Evolutionary conservation across 2,113 vertebrate genomes (phyloP), one percentile per base, ranked within the genome.

Genomic region (Macrotus californicus): DNA sequence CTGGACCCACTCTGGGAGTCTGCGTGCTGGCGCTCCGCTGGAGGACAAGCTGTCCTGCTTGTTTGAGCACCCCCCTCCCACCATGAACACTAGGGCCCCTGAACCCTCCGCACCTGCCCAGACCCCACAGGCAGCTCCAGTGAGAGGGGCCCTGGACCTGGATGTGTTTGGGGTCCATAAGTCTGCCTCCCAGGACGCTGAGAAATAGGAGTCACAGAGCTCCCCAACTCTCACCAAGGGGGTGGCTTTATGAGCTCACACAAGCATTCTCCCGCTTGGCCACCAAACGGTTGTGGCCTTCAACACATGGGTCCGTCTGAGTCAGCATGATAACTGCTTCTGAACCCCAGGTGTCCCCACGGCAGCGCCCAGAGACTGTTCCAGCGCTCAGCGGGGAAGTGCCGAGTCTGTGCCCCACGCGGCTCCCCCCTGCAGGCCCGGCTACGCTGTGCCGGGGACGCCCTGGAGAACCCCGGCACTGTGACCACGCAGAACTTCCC

Each of bases 281-380:
- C n/a, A 5, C 52, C 3, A 0, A 18, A 7, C 6, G 19, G n/a
- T 10, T 5, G 18, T 5, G 2, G 34, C n/a, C n/a, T 73, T 54
- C 16, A 1, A 41, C 19, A 34, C 4, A 26, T 0, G 0, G 52
- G n/a, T 4, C 52, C 12, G 3, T 7, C 79, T 34, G 43, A 26
- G 36, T 52, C 43, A 85, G 39, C 72, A 16, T 10, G 2, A 3
- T 59, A 70, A 46, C 43, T 4, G 0, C 21, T 66, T 88, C 64
- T 56, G 22, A 76, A 11, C 19, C 59, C 64, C 39, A 7, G 26
- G 13, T 6, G 24, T 72, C 54, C 21, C 8, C 26, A 24, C 5
- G 0, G 48, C 31, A 50, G 52, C 21, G 0, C 59, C 67, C 36
- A 15, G 52, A 16, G 13, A 13, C 50, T 16, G 3, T 6, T 18